A percentile compares a stretch with the other conserved stretches of the same genome.
Conservation (phyloP, 2,888 invertebrate species). For the Drosophila limbata region DNA sequence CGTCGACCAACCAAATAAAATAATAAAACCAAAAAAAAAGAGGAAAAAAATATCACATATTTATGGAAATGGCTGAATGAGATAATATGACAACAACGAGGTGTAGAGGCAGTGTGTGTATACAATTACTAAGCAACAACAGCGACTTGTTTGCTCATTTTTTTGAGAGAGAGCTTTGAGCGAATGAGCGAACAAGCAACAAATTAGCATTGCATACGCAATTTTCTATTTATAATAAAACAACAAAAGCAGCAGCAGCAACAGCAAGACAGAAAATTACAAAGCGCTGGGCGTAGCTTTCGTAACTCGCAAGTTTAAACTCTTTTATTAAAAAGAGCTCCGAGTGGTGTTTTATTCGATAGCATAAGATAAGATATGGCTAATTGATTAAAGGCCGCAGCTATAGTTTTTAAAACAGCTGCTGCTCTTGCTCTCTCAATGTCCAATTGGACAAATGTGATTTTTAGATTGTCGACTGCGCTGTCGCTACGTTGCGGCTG, state of each 20-base stretch:
- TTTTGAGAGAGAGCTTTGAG: constrained; percentile 29
- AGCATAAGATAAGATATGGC: constrained; percentile 50
- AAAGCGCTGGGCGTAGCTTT: constrained; percentile 53
- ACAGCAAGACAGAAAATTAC: constrained; percentile 25
- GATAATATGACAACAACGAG: constrained; percentile 72
- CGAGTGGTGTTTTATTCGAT: constrained; percentile 2
- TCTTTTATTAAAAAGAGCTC: constrained; percentile 25
- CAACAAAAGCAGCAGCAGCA: constrained; percentile 43
- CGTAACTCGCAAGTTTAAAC: constrained; percentile 45
- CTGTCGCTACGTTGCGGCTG: constrained; percentile 40
- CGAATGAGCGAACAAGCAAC: constrained; percentile 46
- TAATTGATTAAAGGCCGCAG: constrained; percentile 40
- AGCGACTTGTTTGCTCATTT: constrained; percentile 70
- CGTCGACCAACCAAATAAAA: constrained; percentile 44
- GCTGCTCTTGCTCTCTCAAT: constrained; percentile 24
- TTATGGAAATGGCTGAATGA: constrained; percentile 69
- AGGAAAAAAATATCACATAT: constrained; percentile 39
- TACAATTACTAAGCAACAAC: constrained; percentile 77
- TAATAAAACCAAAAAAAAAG: constrained; percentile 14
- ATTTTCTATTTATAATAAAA: constrained; percentile 82
- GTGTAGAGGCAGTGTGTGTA: constrained; percentile 36
- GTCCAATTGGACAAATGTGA: constrained; percentile 45
- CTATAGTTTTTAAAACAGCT: constrained; percentile 37
- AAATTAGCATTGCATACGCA: constrained; percentile 82
- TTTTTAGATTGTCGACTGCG: constrained; percentile 39